Conservation (phyloP, 2,888 invertebrate species). For the Watsonalla cultraria region DNA sequence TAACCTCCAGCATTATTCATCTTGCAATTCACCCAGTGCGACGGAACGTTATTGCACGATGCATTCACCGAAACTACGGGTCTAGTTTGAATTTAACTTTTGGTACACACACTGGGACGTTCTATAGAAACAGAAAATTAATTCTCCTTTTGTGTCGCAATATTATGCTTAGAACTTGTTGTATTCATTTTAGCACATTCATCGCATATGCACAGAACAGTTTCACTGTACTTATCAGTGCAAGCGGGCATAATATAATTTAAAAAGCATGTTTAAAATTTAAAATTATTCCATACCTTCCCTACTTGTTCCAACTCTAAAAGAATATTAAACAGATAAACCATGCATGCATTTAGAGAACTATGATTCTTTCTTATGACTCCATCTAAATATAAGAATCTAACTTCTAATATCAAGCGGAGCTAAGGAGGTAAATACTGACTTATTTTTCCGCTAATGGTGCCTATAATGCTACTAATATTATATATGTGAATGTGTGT, state of each 20-base stretch:
- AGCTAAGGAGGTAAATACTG: too few species aligned
- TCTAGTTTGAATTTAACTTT: constrained; percentile 22
- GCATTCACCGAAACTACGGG: constrained; percentile 23
- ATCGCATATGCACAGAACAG: background rate
- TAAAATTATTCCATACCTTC: background rate
- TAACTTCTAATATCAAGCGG: too few species aligned
- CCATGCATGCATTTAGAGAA: too few species aligned
- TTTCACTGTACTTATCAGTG: background rate
- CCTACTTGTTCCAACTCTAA: background rate
- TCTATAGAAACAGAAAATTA: constrained; percentile 13
- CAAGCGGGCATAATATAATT: background rate
- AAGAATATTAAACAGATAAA: too few species aligned
- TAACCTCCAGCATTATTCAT: constrained; percentile 11
- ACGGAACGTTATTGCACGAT: constrained; percentile 29
- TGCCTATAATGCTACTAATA: too few species aligned
- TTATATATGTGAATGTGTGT: too few species aligned
- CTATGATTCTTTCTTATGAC: too few species aligned
- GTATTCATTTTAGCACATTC: background rate
- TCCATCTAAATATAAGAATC: too few species aligned
- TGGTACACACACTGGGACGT: constrained; percentile 16
- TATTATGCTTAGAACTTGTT: background rate
- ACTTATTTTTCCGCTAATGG: too few species aligned
- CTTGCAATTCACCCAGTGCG: constrained; percentile 18
- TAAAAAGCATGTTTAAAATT: background rate
- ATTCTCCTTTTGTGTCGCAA: constrained; percentile 11